Percentiles rank a stretch among this genome's conserved stretches.
These are phyloP conservation scores for Calosoma granatense DNA, from an alignment of 1,140 invertebrate genomes.

Conservation along the genomic window DNA sequence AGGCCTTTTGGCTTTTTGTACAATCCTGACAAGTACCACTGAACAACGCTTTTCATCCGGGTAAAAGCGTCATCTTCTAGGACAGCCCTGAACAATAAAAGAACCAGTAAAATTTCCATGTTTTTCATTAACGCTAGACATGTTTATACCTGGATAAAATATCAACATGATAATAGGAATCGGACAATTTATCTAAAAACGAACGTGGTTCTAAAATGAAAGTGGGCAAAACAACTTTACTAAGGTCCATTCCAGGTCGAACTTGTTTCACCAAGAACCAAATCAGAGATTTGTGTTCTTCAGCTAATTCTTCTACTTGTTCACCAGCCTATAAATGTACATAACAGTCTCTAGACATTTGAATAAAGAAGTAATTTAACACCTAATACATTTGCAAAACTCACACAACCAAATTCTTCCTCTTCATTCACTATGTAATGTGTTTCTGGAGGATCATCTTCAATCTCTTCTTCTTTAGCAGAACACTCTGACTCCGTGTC, in stretches of 20 bases:
- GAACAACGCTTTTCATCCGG: slow-evolving; percentile 78
- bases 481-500: slow-evolving; percentile 43
- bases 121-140: too few relatives aligned
- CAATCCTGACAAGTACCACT: slow-evolving; percentile 84
- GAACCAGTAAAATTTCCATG: too few relatives aligned
- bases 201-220: slow-evolving; percentile 86
- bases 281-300: slow-evolving; percentile 90
- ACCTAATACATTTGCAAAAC: slow-evolving; percentile 18
- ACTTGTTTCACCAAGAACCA: slow-evolving; percentile 93
- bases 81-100: slow-evolving; percentile 58
- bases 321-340: slow-evolving; percentile 58
- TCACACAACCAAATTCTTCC: slow-evolving; percentile 60
- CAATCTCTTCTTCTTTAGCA: slow-evolving; percentile 39
- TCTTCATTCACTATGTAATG: slow-evolving; percentile 50
- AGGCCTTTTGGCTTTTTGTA: slow-evolving; percentile 84
- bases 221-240: slow-evolving; percentile 85
- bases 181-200: slow-evolving; percentile 85
- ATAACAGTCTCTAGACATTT: slow-evolving; percentile 16
- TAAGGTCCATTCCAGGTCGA: slow-evolving; percentile 92
- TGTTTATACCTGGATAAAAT: slow-evolving; percentile 72
- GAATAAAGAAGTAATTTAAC: slow-evolving; percentile 9
- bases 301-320: slow-evolving; percentile 82
- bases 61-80: slow-evolving; percentile 77
- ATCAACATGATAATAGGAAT: slow-evolving; percentile 91
- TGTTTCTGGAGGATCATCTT: slow-evolving; percentile 44